phyloP scores from a whole-genome alignment of 2,888 invertebrate genomes.

The Brenthis ino region DNA sequence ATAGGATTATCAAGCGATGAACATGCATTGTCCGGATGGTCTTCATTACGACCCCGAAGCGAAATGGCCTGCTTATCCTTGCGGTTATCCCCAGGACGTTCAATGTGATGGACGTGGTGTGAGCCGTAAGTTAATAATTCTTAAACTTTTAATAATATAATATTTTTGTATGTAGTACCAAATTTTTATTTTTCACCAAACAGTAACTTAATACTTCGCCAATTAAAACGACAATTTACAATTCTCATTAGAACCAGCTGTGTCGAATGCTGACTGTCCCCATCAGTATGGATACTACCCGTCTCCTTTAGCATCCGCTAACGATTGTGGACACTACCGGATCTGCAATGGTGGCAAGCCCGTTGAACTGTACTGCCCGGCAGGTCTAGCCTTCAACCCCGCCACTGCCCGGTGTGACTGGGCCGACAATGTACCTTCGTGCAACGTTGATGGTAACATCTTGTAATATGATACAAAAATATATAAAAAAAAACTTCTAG shows the following conservation, averaged over 20 bases:
- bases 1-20: slow-evolving; percentile 85
- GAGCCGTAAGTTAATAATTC: slow-evolving; percentile 77
- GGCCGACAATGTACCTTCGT: slow-evolving; percentile 89
- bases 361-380: slow-evolving; percentile 85
- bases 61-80: slow-evolving; percentile 85
- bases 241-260: slow-evolving; percentile 81
- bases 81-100: slow-evolving; percentile 91
- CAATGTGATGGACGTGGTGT: slow-evolving; percentile 84
- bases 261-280: slow-evolving; percentile 87
- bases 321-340: slow-evolving; percentile 87
- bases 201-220: too few species aligned
- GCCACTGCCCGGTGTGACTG: slow-evolving; percentile 89
- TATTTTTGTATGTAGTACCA: too few species aligned
- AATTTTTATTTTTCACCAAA: too few species aligned
- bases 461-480: neutral
- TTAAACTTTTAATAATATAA: too few species aligned
- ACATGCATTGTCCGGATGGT: slow-evolving; percentile 89
- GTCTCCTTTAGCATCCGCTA: slow-evolving; percentile 46
- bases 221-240: too few species aligned
- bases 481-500: too few species aligned
- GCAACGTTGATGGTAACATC: slow-evolving; percentile 79
- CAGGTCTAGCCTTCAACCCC: slow-evolving; percentile 89
- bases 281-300: slow-evolving; percentile 90
- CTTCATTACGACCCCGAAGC: slow-evolving; percentile 87
- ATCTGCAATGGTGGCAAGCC: slow-evolving; percentile 87